A percentile compares a stretch with the other conserved stretches of the same genome.
Evolutionary conservation across 2,888 invertebrate genomes (phyloP).

Genomic region (Papilio elwesi): DNA sequence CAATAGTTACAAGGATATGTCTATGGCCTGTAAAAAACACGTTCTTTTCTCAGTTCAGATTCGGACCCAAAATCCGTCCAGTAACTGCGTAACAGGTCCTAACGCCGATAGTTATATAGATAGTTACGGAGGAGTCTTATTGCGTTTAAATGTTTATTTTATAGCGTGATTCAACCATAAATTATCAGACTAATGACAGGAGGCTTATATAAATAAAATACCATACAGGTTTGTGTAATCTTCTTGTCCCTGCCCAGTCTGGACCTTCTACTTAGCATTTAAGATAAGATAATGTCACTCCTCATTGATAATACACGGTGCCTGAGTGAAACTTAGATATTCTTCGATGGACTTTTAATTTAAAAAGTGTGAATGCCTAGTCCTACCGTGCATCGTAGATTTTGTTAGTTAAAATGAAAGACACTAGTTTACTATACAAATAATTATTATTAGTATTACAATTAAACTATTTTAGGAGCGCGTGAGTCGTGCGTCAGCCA

Average conservation of each 20-base stretch:
- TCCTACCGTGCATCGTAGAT: background rate
- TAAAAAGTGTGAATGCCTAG: background rate
- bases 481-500: too few species aligned
- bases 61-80: too few species aligned
- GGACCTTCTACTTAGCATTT: slow-evolving; percentile 4
- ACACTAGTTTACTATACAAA: too few species aligned
- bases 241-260: slow-evolving; percentile 8
- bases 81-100: too few species aligned
- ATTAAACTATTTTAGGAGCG: too few species aligned
- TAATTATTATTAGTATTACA: too few species aligned
- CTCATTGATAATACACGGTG: background rate
- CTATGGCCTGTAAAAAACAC: too few species aligned
- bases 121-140: background rate
- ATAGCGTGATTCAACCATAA: background rate
- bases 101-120: too few species aligned
- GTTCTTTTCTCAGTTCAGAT: too few species aligned
- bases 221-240: slow-evolving; percentile 17
- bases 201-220: slow-evolving; percentile 17
- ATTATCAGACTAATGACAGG: background rate
- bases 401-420: background rate
- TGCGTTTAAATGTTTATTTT: slow-evolving; percentile 1
- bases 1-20: too few species aligned
- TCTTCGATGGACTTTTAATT: background rate
- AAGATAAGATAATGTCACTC: slow-evolving; percentile 11
- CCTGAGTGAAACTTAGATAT: background rate